phyloP scores from a whole-genome alignment of 2,797 vertebrate genomes.

The Sorex maritimensis region DNA sequence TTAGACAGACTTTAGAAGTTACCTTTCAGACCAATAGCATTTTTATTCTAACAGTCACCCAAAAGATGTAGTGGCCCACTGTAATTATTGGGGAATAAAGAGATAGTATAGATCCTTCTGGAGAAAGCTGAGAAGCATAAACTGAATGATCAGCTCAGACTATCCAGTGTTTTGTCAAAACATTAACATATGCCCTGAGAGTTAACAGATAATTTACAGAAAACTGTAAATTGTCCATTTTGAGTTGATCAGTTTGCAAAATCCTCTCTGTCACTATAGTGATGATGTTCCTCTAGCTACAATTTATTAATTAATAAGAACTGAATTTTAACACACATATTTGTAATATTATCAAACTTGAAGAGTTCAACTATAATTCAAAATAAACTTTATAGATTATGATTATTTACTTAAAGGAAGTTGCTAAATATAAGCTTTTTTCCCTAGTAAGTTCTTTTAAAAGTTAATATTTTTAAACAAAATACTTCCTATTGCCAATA shows the following conservation, averaged over 20 bases:
- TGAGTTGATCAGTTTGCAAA: conserved; percentile 28
- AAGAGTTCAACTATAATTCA: conserved; percentile 23
- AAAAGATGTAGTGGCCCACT: background rate
- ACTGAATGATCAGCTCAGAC: background rate
- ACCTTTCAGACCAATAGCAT: background rate
- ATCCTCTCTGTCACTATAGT: background rate
- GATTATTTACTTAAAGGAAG: conserved; percentile 20
- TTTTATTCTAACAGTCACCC: background rate
- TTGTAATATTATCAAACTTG: background rate
- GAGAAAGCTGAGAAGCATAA: conserved; percentile 4
- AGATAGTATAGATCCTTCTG: conserved; percentile 8
- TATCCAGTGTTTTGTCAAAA: background rate
- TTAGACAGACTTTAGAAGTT: background rate
- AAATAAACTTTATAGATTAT: background rate
- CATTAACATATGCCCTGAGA: background rate
- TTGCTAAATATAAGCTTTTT: background rate
- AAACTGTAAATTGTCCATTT: background rate
- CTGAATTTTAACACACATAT: background rate
- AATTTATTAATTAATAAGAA: background rate
- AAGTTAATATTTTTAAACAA: conserved; percentile 34
- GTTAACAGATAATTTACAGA: conserved; percentile 17
- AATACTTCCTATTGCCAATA: conserved; percentile 6
- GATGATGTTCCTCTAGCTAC: background rate
- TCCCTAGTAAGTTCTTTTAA: background rate
- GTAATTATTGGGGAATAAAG: background rate